phyloP scores from a whole-genome alignment of 2,888 invertebrate species.

The Caenorhabditis virilis region DNA sequence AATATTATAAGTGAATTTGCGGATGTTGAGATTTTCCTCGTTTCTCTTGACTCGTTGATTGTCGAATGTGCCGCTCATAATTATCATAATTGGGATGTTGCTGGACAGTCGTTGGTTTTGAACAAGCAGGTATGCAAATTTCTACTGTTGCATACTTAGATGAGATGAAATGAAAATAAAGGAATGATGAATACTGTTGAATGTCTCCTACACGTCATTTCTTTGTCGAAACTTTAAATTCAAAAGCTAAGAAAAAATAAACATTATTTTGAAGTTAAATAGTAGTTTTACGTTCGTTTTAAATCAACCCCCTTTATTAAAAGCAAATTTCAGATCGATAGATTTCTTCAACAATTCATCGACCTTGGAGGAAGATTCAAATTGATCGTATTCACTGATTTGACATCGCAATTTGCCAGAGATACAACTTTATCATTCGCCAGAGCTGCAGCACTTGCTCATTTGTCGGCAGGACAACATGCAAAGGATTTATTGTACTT shows the following conservation, averaged over 20 bases:
- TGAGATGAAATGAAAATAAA: too few relatives aligned
- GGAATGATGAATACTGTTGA: too few relatives aligned
- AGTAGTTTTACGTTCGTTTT: neutral
- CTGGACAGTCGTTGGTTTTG: slow-evolving; percentile 64
- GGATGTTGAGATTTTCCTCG: slow-evolving; percentile 67
- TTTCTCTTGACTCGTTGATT: slow-evolving; percentile 63
- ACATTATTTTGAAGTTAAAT: too few relatives aligned
- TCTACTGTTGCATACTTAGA: neutral
- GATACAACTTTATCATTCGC: slow-evolving; percentile 62
- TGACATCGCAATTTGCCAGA: slow-evolving; percentile 54
- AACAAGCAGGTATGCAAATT: slow-evolving; percentile 51
- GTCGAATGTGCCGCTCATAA: slow-evolving; percentile 63
- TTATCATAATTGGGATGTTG: slow-evolving; percentile 67
- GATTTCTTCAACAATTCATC: slow-evolving; percentile 59
- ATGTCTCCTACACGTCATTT: too few relatives aligned
- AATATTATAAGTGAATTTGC: slow-evolving; percentile 67
- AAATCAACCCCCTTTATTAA: neutral
- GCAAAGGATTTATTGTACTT: slow-evolving; percentile 53
- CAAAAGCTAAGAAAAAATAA: too few relatives aligned
- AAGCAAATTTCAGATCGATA: slow-evolving; percentile 48
- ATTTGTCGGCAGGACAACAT: slow-evolving; percentile 38
- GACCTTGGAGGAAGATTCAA: slow-evolving; percentile 64
- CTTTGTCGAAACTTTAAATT: too few relatives aligned
- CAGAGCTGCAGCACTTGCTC: slow-evolving; percentile 53
- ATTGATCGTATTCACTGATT: slow-evolving; percentile 62